A percentile compares a stretch with the other conserved stretches of the same genome.
These are phyloP conservation scores for Okamejei kenojei DNA, from an alignment of 2,797 vertebrate species.

Conservation along the genomic window DNA sequence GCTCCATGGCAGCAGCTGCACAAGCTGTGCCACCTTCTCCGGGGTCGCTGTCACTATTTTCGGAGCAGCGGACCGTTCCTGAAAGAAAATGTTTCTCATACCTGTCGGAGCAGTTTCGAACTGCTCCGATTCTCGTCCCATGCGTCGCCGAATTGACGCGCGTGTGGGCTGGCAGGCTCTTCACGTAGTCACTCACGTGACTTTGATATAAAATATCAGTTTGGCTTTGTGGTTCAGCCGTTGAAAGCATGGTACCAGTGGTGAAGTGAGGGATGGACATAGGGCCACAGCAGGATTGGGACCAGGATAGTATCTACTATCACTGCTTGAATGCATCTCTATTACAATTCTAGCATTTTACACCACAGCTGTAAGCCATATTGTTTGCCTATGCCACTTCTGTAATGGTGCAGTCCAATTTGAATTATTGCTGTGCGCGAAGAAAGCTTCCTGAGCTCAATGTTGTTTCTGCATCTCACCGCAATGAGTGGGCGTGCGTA, in stretches of 20 bases:
- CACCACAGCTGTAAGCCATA: neutral
- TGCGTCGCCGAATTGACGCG: too few species aligned
- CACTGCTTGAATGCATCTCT: neutral
- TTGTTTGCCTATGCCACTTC: neutral
- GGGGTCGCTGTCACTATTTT: too few species aligned
- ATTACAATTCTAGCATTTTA: neutral
- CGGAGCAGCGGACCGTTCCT: too few species aligned
- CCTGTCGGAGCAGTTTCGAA: too few species aligned
- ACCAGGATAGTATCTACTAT: neutral
- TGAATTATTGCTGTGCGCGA: neutral
- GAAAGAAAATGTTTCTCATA: too few species aligned
- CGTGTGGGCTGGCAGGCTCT: too few species aligned
- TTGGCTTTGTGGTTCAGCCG: neutral
- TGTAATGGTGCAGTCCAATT: neutral
- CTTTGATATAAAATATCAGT: neutral
- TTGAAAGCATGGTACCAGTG: neutral
- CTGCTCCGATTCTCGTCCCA: too few species aligned
- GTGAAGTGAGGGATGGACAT: neutral
- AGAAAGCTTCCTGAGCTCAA: neutral
- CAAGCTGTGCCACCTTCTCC: too few species aligned
- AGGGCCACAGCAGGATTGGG: too few species aligned
- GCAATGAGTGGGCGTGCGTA: neutral
- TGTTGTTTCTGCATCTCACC: neutral
- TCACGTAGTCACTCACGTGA: too few species aligned
- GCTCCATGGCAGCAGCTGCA: too few species aligned